A percentile compares a stretch with the other conserved stretches of the same genome.
phyloP scores from a whole-genome alignment of 2,888 invertebrate species.

The Habrosyne pyritoides region DNA sequence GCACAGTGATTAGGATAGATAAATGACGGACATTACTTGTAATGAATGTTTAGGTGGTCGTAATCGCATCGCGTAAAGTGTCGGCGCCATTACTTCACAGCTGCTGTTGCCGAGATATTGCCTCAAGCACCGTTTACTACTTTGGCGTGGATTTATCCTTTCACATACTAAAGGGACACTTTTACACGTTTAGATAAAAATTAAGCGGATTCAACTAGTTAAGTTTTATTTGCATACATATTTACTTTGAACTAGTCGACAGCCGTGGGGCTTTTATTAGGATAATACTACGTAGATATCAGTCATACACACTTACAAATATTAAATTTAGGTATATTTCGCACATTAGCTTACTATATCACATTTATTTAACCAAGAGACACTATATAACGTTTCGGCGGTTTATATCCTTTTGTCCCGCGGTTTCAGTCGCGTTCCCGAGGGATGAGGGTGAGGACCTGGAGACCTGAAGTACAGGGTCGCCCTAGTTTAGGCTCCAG shows the following conservation, averaged over 20 bases:
- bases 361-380: too few relatives aligned
- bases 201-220: conserved; percentile 20
- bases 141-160: conserved; percentile 68
- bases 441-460: too few relatives aligned
- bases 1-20: conserved; percentile 80
- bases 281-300: neutral
- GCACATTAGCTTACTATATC: too few relatives aligned
- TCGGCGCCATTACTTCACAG: conserved; percentile 81
- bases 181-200: conserved; percentile 49
- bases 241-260: neutral
- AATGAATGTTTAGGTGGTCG: conserved; percentile 84
- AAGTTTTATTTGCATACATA: conserved; percentile 16
- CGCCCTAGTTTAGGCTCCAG: too few relatives aligned
- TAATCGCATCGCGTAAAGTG: conserved; percentile 83
- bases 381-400: too few relatives aligned
- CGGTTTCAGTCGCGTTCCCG: too few relatives aligned
- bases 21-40: conserved; percentile 83
- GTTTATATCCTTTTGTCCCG: too few relatives aligned
- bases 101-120: conserved; percentile 81
- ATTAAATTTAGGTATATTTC: too few relatives aligned
- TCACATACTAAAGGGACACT: conserved; percentile 52
- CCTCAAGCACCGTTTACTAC: conserved; percentile 72
- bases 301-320: too few relatives aligned
- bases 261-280: neutral
- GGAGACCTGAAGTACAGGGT: too few relatives aligned